Base-by-base conservation (phyloP, 2,888 invertebrate genomes). In the Pandemis heparana region DNA sequence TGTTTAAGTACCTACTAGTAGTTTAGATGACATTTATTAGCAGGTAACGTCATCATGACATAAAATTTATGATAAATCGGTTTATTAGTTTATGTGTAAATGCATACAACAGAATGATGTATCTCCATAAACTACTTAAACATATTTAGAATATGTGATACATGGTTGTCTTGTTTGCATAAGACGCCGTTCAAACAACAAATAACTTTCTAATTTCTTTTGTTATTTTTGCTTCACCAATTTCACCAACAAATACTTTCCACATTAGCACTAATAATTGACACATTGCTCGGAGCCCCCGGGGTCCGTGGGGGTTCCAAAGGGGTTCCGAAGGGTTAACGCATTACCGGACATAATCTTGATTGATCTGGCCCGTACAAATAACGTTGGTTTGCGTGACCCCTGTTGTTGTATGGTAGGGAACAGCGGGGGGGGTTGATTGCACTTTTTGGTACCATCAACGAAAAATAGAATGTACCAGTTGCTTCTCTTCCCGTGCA, bases 271-370 rank as follows among this genome's bases (percentile, higher is more conserved):
- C 87, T 87, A 90, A 91, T 91, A 85, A 91, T 91, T 86, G 89
- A 87, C 89, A 86, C 87, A 85, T 90, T 88, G 90, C 41, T 87
- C 83, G 90, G 88, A 91, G 89, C 80, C 79, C 81, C 77, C 77
- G 77, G 79, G 82, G 81, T 75, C 79, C 76, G 76, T 75, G 76
- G 79, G 80, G 81, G 60, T 38, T 38, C 6, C 48, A 7, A 78
- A 79, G 82, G 69, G 46, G 63, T 63, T 63, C 46, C 75, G 81
- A 89, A 90, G 92, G 92, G 92, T 91, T 90, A 85, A 77, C 78
- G 86, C 83, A 89, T 89, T 89, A 89, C 86, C 84, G 89, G 89
- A 86, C 86, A 85, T 92, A 92, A 93, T 94, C 93, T 94, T 93
- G 94, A 94, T 93, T 90, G 93, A 94, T 94, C 90, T 88, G 85